Evolutionary conservation across 2,113 vertebrate genomes (phyloP).

Genomic region (Aspidoscelis tigris): DNA sequence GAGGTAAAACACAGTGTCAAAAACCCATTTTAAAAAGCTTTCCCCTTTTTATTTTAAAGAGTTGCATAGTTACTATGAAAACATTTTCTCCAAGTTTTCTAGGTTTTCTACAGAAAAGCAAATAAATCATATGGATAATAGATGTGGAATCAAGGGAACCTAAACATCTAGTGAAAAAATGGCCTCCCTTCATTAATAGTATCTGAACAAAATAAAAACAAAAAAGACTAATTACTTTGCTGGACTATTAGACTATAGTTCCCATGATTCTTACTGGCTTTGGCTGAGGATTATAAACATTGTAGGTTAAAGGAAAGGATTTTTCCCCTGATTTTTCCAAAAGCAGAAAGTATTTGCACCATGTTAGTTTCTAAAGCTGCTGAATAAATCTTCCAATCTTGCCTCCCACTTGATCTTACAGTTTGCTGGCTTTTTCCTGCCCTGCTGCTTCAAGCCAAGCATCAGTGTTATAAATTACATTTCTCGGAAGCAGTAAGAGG

Average conservation of each 20-base stretch:
- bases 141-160: too few species aligned
- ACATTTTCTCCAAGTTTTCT: too few species aligned
- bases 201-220: too few species aligned
- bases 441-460: background rate
- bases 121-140: background rate
- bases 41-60: background rate
- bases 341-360: background rate
- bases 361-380: background rate
- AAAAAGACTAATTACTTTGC: too few species aligned
- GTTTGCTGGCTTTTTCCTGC: background rate
- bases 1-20: background rate
- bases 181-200: too few species aligned
- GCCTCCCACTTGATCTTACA: conserved; percentile 1
- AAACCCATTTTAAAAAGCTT: background rate
- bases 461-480: conserved; percentile 32
- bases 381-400: conserved; percentile 11
- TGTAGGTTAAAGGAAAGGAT: too few species aligned
- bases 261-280: too few species aligned
- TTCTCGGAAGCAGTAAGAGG: conserved; percentile 48
- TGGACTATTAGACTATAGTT: too few species aligned
- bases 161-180: background rate
- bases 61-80: too few species aligned
- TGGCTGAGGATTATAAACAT: too few species aligned
- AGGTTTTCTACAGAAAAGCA: background rate
- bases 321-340: background rate